Conservation (phyloP, 2,797 vertebrate genomes). For the Urocyon cinereoargenteus region DNA sequence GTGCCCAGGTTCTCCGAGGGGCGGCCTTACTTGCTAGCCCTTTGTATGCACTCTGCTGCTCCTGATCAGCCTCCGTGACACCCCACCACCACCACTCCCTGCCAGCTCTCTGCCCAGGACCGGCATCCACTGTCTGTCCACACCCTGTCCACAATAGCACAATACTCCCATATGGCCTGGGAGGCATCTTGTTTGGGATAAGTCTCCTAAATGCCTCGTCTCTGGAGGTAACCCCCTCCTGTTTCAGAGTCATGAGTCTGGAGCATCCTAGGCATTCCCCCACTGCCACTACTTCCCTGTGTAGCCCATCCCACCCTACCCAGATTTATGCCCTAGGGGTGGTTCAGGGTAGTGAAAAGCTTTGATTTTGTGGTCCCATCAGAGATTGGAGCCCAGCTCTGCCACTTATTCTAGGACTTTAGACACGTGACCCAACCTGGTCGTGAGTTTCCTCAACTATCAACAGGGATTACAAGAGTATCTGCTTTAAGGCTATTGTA, state of each 20-base stretch:
- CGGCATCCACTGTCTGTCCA: neutral
- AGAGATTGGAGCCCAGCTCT: neutral
- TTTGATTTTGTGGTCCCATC: neutral
- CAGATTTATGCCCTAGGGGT: neutral
- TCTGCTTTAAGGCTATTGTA: neutral
- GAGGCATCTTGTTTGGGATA: neutral
- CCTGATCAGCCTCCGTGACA: neutral
- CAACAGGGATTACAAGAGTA: neutral
- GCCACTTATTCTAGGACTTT: neutral
- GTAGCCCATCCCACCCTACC: neutral
- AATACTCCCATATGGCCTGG: neutral
- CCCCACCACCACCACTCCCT: too few species aligned
- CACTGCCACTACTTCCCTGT: neutral
- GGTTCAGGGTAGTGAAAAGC: neutral
- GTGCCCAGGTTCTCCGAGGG: neutral
- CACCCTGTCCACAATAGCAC: neutral
- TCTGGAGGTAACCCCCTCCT: neutral
- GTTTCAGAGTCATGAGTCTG: neutral
- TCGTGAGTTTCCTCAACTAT: neutral
- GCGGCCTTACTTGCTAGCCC: neutral
- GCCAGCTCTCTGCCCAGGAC: neutral
- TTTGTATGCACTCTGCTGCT: neutral
- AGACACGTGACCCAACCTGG: neutral
- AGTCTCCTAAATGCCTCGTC: neutral
- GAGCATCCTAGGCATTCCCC: rapidly evolving